Evolutionary conservation across 2,113 vertebrate species (phyloP).

Genomic region (Chrysemys picta): DNA sequence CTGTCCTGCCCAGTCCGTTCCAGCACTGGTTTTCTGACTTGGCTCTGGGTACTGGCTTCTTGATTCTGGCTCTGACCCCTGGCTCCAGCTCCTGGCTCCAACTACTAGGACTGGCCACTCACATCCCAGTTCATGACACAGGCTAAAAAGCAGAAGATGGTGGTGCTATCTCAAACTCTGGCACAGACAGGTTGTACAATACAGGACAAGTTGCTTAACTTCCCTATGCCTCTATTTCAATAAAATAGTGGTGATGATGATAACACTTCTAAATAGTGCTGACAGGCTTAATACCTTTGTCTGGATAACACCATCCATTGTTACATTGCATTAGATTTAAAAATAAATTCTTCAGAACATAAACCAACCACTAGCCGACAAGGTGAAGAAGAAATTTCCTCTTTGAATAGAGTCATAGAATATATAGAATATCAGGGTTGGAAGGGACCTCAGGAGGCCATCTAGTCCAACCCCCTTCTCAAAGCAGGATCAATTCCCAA

Average conservation of each 20-base stretch:
- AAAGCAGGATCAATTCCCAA: no score
- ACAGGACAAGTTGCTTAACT: background rate
- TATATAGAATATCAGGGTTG: no score
- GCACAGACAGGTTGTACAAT: background rate
- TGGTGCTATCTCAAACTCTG: background rate
- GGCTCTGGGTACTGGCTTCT: no score
- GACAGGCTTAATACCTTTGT: background rate
- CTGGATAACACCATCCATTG: background rate
- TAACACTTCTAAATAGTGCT: background rate
- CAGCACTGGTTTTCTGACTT: background rate
- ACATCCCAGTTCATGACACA: background rate
- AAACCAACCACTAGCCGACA: background rate
- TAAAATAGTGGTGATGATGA: background rate
- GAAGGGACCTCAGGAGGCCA: no score
- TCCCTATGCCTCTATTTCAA: background rate
- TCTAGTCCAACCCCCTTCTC: no score
- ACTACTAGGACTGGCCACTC: background rate
- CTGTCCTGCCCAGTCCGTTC: background rate
- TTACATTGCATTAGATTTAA: background rate
- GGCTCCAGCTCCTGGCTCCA: background rate
- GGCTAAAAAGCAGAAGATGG: background rate
- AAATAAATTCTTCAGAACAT: background rate
- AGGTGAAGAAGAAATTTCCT: background rate
- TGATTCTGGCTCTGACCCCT: no score
- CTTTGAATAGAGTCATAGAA: background rate